Conservation (phyloP, 2,888 invertebrate species). For the Hermodice carunculata region DNA sequence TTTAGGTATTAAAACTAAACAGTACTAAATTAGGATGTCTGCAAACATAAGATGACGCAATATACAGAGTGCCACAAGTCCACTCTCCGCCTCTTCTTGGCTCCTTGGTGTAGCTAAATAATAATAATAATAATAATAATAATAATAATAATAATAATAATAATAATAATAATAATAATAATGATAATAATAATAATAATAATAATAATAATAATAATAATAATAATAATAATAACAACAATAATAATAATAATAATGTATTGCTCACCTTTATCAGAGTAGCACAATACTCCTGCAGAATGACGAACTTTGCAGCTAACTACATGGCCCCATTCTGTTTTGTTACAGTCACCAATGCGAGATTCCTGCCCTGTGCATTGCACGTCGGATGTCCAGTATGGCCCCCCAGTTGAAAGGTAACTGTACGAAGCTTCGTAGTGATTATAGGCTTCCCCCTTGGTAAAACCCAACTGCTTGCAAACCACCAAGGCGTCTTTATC, state of each 20-base stretch:
- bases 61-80: no score
- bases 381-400: constrained; percentile 80
- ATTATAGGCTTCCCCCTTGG: constrained; percentile 1
- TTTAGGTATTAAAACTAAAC: no score
- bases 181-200: no score
- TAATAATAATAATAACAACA: no score
- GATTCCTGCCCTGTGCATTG: constrained; percentile 79
- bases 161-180: no score
- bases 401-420: constrained; percentile 44
- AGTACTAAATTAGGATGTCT: no score
- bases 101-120: no score
- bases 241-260: not conserved
- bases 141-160: no score
- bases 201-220: no score
- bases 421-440: not conserved
- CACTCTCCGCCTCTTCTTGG: no score
- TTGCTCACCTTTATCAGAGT: constrained; percentile 45
- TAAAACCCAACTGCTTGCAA: not conserved
- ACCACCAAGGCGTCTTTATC: not conserved
- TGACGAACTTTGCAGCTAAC: constrained; percentile 6
- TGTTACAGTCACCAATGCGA: constrained; percentile 75
- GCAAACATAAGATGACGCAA: no score
- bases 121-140: no score
- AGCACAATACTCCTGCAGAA: constrained; percentile 41
- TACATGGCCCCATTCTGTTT: constrained; percentile 8